A percentile compares a stretch with the other conserved stretches of the same genome.
phyloP scores from a whole-genome alignment of 1,140 invertebrate genomes.

The Halyomorpha halys region DNA sequence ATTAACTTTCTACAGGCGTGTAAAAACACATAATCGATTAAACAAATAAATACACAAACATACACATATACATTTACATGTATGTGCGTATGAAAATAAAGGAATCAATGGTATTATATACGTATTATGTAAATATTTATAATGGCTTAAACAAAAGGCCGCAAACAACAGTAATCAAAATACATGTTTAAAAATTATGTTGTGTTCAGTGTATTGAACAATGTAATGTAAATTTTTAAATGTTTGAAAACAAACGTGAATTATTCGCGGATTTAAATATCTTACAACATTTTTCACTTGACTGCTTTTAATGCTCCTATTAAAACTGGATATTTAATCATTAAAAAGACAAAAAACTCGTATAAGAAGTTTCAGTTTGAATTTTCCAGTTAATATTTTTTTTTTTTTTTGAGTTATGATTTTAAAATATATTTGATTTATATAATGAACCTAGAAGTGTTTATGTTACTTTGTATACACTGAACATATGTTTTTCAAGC shows the following conservation, averaged over 20 bases:
- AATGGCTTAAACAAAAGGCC: slow-evolving; percentile 29
- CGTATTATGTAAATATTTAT: slow-evolving; percentile 28
- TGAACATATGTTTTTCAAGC: slow-evolving; percentile 5
- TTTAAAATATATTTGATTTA: too few species aligned
- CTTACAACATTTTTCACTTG: too few species aligned
- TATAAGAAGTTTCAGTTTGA: too few species aligned
- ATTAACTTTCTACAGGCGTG: slow-evolving; percentile 27
- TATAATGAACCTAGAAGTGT: too few species aligned
- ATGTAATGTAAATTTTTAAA: background rate
- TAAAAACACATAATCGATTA: slow-evolving; percentile 27
- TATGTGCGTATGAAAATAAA: slow-evolving; percentile 3
- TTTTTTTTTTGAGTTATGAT: too few species aligned
- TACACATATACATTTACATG: slow-evolving; percentile 12
- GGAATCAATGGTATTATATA: slow-evolving; percentile 25
- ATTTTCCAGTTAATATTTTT: too few species aligned
- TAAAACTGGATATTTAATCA: too few species aligned
- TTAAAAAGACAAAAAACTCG: too few species aligned
- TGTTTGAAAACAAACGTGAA: too few species aligned
- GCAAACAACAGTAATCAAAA: slow-evolving; percentile 16
- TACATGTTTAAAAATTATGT: slow-evolving; percentile 11
- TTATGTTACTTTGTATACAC: background rate
- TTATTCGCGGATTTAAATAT: too few species aligned
- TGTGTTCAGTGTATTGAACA: slow-evolving; percentile 18
- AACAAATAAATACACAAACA: slow-evolving; percentile 24
- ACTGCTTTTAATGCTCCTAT: too few species aligned